A percentile compares a stretch with the other conserved stretches of the same genome.
phyloP scores from a whole-genome alignment of 2,888 invertebrate genomes.

The Nematopogon swammerdamellus region DNA sequence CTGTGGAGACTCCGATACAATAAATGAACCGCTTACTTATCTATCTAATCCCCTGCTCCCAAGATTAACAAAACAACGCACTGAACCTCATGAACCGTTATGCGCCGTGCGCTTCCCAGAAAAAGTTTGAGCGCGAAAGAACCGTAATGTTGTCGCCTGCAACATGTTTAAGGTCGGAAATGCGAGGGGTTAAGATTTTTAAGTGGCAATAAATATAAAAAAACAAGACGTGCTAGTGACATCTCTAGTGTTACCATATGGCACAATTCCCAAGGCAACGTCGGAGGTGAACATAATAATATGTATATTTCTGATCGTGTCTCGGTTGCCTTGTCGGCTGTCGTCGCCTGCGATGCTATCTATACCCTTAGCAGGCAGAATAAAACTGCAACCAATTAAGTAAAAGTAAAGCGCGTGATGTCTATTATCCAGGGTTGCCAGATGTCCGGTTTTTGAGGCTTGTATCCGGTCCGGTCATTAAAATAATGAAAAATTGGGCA shows the following conservation, averaged over 20 bases:
- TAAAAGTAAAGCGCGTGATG: too few species aligned
- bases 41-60: neutral
- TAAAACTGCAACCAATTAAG: too few species aligned
- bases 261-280: neutral
- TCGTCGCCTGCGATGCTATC: too few species aligned
- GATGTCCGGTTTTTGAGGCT: too few species aligned
- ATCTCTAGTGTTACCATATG: neutral
- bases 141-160: neutral
- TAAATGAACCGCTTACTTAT: too few species aligned
- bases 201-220: neutral
- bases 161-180: neutral
- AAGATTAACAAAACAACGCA: neutral
- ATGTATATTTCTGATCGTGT: neutral
- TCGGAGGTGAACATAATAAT: neutral
- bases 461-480: too few species aligned
- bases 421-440: too few species aligned
- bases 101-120: neutral
- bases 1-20: too few species aligned
- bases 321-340: neutral
- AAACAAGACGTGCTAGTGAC: neutral
- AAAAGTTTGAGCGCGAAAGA: neutral
- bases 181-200: neutral
- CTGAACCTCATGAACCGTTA: neutral
- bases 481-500: too few species aligned
- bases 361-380: too few species aligned